phyloP scores from a whole-genome alignment of 2,113 vertebrate species.

The Solenodon paradoxus region DNA sequence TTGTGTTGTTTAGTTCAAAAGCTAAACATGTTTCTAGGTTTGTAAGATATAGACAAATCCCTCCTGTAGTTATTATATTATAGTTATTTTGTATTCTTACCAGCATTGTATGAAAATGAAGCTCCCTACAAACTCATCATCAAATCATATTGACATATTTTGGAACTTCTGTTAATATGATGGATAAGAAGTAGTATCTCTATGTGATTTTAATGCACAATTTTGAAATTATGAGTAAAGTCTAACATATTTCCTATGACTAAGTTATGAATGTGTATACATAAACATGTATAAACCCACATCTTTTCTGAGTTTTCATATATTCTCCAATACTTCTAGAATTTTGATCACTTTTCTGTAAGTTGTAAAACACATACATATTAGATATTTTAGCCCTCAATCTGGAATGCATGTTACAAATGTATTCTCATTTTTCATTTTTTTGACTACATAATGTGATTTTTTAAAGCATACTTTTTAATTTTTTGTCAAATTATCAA shows the following conservation, averaged over 20 bases:
- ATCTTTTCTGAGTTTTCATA: not conserved
- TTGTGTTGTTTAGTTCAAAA: not conserved
- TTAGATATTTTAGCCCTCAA: not conserved
- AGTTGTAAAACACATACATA: not conserved
- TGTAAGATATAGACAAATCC: not conserved
- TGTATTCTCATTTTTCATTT: not conserved
- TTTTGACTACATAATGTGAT: not conserved
- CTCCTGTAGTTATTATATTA: not conserved
- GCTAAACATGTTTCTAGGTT: not conserved
- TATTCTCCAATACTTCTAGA: not conserved
- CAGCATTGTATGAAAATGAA: not conserved
- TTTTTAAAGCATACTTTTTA: not conserved
- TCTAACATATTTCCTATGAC: not conserved
- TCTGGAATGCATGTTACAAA: not conserved
- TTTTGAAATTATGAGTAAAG: not conserved
- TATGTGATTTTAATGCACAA: not conserved
- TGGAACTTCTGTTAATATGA: not conserved
- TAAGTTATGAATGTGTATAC: not conserved
- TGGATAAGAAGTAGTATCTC: not conserved
- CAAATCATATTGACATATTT: not conserved
- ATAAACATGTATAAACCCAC: not conserved
- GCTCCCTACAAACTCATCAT: not conserved
- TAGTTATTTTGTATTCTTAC: not conserved
- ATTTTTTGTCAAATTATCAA: not conserved
- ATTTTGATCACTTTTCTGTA: not conserved